A percentile compares a stretch with the other conserved stretches of the same genome.
Conservation (phyloP, 1,140 invertebrate species). For the Aphis gossypii region DNA sequence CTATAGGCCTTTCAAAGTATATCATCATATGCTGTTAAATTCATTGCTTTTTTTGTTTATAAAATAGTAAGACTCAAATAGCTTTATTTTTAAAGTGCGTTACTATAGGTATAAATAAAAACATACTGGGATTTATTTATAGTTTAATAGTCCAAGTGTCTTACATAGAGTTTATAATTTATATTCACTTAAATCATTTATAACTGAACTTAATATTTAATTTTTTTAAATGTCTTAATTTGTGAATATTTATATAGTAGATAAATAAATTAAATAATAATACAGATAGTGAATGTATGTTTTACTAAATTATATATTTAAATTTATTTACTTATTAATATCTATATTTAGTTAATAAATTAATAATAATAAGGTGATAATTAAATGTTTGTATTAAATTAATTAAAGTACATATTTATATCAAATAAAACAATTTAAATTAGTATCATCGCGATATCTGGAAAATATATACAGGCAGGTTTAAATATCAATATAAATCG, state of each 20-base stretch:
- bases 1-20: neutral
- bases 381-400: neutral
- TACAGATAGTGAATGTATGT: neutral
- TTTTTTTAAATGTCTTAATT: neutral
- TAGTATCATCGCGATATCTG: neutral
- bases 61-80: neutral
- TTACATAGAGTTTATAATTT: neutral
- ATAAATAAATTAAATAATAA: no score
- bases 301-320: neutral
- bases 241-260: no score
- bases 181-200: neutral
- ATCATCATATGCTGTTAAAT: neutral
- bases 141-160: neutral
- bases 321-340: neutral
- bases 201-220: neutral
- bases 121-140: neutral
- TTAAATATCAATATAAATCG: neutral
- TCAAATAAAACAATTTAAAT: neutral
- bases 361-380: neutral
- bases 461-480: neutral
- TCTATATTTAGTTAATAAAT: neutral
- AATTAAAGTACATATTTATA: neutral
- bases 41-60: neutral
- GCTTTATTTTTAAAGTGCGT: neutral
- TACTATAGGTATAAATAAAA: neutral